Evolutionary conservation across 2,888 invertebrate species (phyloP).

Genomic region (Tinea semifulvella): DNA sequence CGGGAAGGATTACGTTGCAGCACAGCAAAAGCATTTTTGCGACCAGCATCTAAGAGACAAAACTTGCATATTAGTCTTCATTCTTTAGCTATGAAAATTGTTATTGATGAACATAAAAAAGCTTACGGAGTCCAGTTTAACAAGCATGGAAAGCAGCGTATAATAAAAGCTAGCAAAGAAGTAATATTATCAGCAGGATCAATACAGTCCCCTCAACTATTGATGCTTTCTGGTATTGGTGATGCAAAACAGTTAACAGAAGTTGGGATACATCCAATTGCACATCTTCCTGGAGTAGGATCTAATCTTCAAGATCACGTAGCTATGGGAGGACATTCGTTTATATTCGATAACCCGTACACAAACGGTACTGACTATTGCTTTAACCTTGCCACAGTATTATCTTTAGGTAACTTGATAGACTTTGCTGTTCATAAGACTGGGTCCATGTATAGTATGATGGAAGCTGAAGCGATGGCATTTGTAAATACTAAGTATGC

Average conservation of each 20-base stretch:
- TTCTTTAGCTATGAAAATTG: conserved; percentile 73
- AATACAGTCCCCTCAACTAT: conserved; percentile 83
- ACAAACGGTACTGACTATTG: conserved; percentile 67
- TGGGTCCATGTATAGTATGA: conserved; percentile 79
- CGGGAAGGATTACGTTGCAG: conserved; percentile 84
- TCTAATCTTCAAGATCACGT: conserved; percentile 85
- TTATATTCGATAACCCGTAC: conserved; percentile 72
- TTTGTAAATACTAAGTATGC: conserved; percentile 80
- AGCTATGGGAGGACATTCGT: conserved; percentile 80
- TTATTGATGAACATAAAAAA: conserved; percentile 68
- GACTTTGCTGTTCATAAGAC: conserved; percentile 68
- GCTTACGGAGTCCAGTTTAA: conserved; percentile 75
- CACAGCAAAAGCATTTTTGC: conserved; percentile 82
- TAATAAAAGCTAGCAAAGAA: conserved; percentile 74
- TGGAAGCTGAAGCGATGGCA: conserved; percentile 82
- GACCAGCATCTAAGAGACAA: conserved; percentile 70
- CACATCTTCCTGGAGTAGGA: conserved; percentile 77
- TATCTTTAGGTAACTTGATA: conserved; percentile 68
- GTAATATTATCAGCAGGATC: conserved; percentile 88
- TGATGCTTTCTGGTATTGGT: conserved; percentile 88
- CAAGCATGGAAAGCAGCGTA: conserved; percentile 60
- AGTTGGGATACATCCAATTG: conserved; percentile 67
- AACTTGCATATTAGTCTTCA: conserved; percentile 79
- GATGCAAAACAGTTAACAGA: conserved; percentile 70
- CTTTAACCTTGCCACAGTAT: conserved; percentile 72